phyloP scores from a whole-genome alignment of 2,888 invertebrate species.

The Miltochrista miniata region DNA sequence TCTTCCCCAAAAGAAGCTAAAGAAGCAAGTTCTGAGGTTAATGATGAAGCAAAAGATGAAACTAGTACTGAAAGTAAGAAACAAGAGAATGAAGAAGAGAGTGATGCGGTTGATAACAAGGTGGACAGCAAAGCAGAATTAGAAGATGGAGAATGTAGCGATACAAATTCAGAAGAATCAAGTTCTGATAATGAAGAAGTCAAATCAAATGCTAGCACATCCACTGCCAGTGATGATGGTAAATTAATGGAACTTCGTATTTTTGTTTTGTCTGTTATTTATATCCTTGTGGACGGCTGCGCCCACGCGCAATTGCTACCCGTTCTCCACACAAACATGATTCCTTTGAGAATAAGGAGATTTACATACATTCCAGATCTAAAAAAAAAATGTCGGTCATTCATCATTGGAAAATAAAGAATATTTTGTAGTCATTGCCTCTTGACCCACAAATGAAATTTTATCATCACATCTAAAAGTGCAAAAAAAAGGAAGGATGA shows the following conservation, averaged over 20 bases:
- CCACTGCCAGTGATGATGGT: conserved; percentile 77
- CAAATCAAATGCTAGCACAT: conserved; percentile 61
- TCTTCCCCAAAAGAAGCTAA: conserved; percentile 25
- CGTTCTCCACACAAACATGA: too few species aligned
- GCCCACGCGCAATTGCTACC: too few species aligned
- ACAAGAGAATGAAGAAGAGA: conserved; percentile 5
- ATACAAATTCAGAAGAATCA: conserved; percentile 60
- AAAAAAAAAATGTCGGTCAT: too few species aligned
- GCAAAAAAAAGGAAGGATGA: too few species aligned
- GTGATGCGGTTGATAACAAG: conserved; percentile 12
- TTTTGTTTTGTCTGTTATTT: background rate
- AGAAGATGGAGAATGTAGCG: conserved; percentile 88
- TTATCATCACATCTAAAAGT: too few species aligned
- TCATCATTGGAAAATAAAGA: too few species aligned
- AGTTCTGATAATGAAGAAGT: conserved; percentile 51
- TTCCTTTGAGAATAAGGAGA: too few species aligned
- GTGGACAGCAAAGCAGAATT: conserved; percentile 48
- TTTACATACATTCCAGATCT: too few species aligned
- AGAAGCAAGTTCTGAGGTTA: conserved; percentile 9
- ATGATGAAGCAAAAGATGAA: conserved; percentile 8
- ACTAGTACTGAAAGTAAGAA: conserved; percentile 4
- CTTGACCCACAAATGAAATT: too few species aligned
- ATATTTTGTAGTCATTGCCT: too few species aligned
- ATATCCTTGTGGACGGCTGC: background rate
- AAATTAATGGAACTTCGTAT: conserved; percentile 33